Conservation (phyloP, 2,113 vertebrate genomes). For the Notothenia coriiceps region DNA sequence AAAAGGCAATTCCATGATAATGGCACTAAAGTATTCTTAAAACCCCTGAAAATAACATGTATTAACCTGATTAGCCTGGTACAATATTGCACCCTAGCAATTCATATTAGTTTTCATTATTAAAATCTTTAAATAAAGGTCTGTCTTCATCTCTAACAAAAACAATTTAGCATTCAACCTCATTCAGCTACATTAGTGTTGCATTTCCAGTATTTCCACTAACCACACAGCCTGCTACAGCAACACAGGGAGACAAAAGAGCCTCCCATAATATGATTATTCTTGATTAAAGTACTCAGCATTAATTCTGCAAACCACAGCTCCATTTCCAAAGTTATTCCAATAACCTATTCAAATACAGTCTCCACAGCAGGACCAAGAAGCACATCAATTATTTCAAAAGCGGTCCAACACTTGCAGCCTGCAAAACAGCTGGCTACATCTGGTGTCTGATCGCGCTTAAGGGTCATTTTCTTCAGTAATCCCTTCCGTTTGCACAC, state of each 20-base stretch:
- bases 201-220: neutral
- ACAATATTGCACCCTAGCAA: constrained; percentile 2
- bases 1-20: constrained; percentile 4
- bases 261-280: neutral
- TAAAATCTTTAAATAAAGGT: neutral
- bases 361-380: neutral
- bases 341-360: neutral
- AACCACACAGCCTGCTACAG: neutral
- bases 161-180: constrained; percentile 19
- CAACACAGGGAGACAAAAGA: constrained; percentile 10
- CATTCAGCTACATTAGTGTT: constrained; percentile 28
- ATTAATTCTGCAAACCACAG: neutral
- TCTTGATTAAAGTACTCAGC: constrained; percentile 12
- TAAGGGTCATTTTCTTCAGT: neutral
- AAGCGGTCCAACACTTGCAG: neutral
- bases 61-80: constrained; percentile 40
- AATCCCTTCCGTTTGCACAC: neutral
- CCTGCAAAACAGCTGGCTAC: neutral
- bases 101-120: neutral
- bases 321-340: neutral
- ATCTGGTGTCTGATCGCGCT: neutral
- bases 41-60: neutral
- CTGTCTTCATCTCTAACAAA: neutral
- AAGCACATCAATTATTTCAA: neutral
- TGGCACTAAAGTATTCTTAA: constrained; percentile 5